A percentile compares a stretch with the other conserved stretches of the same genome.
Evolutionary conservation across 1,140 invertebrate genomes (phyloP).

Genomic region (Sminthurinus signatus): DNA sequence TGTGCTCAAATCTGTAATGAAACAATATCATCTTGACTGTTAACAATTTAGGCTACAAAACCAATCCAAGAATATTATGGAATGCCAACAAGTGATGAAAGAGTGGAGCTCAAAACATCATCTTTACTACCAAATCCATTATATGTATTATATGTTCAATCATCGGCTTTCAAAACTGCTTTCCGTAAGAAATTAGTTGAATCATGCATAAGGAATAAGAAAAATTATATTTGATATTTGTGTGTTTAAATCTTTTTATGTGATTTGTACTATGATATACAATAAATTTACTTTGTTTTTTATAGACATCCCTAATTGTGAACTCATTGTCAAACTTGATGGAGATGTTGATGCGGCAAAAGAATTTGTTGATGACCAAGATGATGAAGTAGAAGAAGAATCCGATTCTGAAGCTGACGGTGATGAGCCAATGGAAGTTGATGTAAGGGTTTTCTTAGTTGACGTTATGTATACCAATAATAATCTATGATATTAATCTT

Average conservation of each 20-base stretch:
- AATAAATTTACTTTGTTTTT: constrained; percentile 2
- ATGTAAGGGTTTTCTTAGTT: not conserved
- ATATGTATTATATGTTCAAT: constrained; percentile 81
- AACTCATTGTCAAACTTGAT: constrained; percentile 54
- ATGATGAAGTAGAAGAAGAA: constrained; percentile 56
- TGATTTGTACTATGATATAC: no score
- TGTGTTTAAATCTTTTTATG: no score
- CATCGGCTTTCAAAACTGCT: constrained; percentile 66
- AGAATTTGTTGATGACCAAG: constrained; percentile 53
- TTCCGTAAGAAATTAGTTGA: no score
- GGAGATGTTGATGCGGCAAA: constrained; percentile 77
- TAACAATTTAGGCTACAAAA: constrained; percentile 60
- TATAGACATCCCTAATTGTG: not conserved
- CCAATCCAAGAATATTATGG: constrained; percentile 83
- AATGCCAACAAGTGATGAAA: constrained; percentile 45
- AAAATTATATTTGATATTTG: no score
- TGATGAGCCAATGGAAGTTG: constrained; percentile 50
- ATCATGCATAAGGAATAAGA: no score
- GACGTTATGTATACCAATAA: not conserved
- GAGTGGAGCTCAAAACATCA: constrained; percentile 67
- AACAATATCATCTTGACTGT: not conserved
- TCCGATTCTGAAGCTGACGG: constrained; percentile 54
- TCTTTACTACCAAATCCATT: constrained; percentile 70
- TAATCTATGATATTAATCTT: constrained; percentile 9
- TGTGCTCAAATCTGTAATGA: constrained; percentile 10